phyloP scores from a whole-genome alignment of 2,888 invertebrate species.

The Halocaridina rubra region DNA sequence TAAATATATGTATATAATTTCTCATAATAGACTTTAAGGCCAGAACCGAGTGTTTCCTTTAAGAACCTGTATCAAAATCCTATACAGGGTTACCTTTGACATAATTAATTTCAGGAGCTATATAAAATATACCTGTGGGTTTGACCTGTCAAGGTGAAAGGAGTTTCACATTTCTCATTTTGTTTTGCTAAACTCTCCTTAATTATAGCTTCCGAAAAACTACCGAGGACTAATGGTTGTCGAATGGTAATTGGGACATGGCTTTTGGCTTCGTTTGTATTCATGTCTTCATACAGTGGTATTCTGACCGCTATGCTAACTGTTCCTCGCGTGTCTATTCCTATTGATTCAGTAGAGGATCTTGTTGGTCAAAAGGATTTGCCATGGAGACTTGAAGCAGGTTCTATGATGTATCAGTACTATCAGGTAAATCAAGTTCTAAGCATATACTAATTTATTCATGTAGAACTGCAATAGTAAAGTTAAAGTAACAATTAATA shows the following conservation, averaged over 20 bases:
- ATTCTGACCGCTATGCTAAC: constrained; percentile 39
- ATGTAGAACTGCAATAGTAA: too few relatives aligned
- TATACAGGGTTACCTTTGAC: too few relatives aligned
- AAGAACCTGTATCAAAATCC: too few relatives aligned
- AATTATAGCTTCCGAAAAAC: not conserved
- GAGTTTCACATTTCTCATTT: not conserved
- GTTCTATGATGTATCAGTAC: constrained; percentile 31
- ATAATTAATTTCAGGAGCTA: too few relatives aligned
- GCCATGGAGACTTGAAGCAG: constrained; percentile 33
- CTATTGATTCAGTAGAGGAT: constrained; percentile 28
- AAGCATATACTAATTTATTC: not conserved
- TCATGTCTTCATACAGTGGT: constrained; percentile 39
- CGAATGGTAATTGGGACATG: constrained; percentile 23
- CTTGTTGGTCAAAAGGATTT: constrained; percentile 12
- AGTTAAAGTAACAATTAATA: too few relatives aligned
- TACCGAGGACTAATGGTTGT: constrained; percentile 7
- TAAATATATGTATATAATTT: too few relatives aligned
- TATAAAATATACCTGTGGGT: too few relatives aligned
- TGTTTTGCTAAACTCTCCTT: too few relatives aligned
- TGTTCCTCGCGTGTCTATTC: constrained; percentile 28
- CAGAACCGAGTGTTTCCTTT: too few relatives aligned
- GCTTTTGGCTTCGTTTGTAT: constrained; percentile 33
- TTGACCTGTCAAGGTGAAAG: too few relatives aligned
- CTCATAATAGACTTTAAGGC: too few relatives aligned
- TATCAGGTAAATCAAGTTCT: not conserved